These are phyloP conservation scores for Recurvirostra avosetta DNA, from an alignment of 2,113 vertebrate genomes.

Conservation along the genomic window DNA sequence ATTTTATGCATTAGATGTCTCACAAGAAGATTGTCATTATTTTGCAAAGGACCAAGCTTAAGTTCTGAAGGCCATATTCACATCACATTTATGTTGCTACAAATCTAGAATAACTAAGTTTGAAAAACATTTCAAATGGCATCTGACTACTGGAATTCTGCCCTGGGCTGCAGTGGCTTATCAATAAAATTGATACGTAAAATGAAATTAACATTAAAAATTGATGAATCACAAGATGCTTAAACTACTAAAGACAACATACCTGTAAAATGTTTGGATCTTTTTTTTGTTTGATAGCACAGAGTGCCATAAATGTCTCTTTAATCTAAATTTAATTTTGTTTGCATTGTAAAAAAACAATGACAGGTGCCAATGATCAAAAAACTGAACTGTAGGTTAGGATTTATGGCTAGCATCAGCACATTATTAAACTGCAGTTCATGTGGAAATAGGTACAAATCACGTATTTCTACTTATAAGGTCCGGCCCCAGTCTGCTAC, in stretches of 20 bases:
- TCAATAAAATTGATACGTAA: background rate
- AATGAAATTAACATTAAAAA: background rate
- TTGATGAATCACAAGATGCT: background rate
- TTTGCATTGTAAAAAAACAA: background rate
- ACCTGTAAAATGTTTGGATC: background rate
- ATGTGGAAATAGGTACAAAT: background rate
- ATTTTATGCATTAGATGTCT: background rate
- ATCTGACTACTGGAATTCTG: background rate
- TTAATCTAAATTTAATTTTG: background rate
- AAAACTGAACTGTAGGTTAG: background rate
- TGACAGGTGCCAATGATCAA: background rate
- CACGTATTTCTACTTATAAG: background rate
- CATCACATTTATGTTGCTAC: background rate
- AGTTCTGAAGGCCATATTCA: background rate
- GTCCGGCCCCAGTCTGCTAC: background rate
- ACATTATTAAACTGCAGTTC: background rate
- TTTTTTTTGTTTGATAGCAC: background rate
- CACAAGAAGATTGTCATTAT: background rate
- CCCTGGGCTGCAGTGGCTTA: background rate
- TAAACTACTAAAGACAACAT: background rate
- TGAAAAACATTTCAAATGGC: background rate
- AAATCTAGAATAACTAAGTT: background rate
- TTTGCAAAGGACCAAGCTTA: background rate
- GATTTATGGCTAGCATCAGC: background rate
- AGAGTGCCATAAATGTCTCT: background rate